Conservation (phyloP, 2,888 invertebrate species). For the Apodemia hepburni region DNA sequence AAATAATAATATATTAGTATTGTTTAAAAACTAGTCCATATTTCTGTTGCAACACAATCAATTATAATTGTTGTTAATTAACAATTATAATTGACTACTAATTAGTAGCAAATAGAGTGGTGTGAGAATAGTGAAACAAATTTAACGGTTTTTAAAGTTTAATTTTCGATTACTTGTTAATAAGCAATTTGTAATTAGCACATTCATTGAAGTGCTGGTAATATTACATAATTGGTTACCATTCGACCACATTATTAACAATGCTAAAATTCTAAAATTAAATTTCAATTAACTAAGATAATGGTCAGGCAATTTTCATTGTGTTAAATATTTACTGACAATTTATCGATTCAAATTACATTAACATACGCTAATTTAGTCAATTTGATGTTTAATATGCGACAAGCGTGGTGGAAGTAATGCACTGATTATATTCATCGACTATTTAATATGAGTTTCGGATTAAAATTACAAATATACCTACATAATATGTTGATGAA, state of each 20-base stretch:
- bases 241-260: not conserved
- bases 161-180: too few relatives aligned
- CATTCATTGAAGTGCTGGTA: not conserved
- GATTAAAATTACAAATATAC: not conserved
- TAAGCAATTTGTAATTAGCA: too few relatives aligned
- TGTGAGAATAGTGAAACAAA: too few relatives aligned
- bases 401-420: conserved; percentile 8
- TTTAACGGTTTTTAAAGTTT: too few relatives aligned
- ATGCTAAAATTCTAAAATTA: conserved; percentile 1
- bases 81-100: too few relatives aligned
- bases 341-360: conserved; percentile 16
- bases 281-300: not conserved
- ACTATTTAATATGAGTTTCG: not conserved
- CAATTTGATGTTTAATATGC: not conserved
- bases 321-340: conserved; percentile 15
- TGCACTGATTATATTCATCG: conserved; percentile 4
- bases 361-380: conserved; percentile 15
- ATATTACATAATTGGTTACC: not conserved
- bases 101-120: too few relatives aligned
- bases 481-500: too few relatives aligned
- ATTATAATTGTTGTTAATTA: too few relatives aligned
- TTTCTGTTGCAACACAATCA: too few relatives aligned
- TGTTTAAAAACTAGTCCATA: too few relatives aligned
- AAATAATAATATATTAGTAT: too few relatives aligned
- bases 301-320: not conserved